Evolutionary conservation across 2,888 invertebrate genomes (phyloP), one percentile per base, ranked within the genome.

Genomic region (Pyrochroa serraticornis): DNA sequence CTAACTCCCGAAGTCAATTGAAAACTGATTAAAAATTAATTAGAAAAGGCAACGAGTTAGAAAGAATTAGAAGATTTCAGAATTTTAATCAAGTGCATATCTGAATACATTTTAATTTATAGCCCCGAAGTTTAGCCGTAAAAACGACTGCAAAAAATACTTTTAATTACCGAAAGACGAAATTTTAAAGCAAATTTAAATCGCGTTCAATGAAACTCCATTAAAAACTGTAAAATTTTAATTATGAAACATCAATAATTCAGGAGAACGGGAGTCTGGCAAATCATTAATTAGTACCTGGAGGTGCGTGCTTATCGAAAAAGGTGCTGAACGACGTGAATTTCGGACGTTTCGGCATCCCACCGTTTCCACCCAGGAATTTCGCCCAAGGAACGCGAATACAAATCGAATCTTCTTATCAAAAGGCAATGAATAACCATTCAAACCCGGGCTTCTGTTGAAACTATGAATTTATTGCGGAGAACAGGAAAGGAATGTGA

Each of bases 1-100:
- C 22, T 3, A 22, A 22, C 22, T 22, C 22, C 22, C 22, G 3
- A 54, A 36, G 36, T 35, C 46, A 35, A 57, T 58, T 48, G 45
- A 44, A 55, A 48, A 59, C 49, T 61, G 63, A 63, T 63, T 59
- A 61, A 63, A 63, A 63, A 63, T 61, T 61, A 65, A 65, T 63
- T 55, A 61, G 47, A 30, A 44, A 37, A 56, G 48, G 22, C 22
- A 60, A 58, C 44, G 32, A 54, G 41, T 49, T 58, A 51, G 14
- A 47, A 30, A 49, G 43, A 48, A 58, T 53, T 46, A 58, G 41
- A 58, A 57, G 60, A 64, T 58, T 61, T 54, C 41, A 10, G 47
- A 65, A 58, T 59, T 65, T 61, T 58, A 63, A 63, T 63, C 57
- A 63, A 59, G 34, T 45, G 57, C 55, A 61, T 65, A 61, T 63